phyloP scores from a whole-genome alignment of 2,888 invertebrate species.

The Hypena proboscidalis region DNA sequence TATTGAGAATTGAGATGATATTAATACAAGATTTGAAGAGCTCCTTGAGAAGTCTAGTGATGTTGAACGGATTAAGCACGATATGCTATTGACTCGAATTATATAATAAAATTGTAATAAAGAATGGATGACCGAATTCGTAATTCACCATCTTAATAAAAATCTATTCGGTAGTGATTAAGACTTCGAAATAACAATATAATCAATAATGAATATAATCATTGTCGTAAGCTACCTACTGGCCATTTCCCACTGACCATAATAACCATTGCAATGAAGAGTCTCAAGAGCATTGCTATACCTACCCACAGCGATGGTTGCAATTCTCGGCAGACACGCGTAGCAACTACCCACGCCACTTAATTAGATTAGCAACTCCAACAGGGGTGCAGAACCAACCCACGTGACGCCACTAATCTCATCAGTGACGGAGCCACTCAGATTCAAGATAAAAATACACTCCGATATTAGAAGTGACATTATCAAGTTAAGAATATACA shows the following conservation, averaged over 20 bases:
- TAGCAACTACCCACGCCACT: background rate
- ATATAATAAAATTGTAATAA: too few species aligned
- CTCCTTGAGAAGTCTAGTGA: too few species aligned
- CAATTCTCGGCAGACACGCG: background rate
- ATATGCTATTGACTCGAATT: too few species aligned
- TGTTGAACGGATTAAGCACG: too few species aligned
- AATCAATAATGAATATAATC: too few species aligned
- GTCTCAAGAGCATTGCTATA: background rate
- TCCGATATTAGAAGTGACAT: background rate
- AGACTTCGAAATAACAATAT: too few species aligned
- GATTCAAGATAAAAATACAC: slow-evolving; percentile 1
- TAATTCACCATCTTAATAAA: too few species aligned
- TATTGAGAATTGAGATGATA: too few species aligned
- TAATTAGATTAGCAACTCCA: slow-evolving; percentile 9
- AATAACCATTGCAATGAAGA: background rate
- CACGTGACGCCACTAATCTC: slow-evolving; percentile 4
- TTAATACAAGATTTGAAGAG: too few species aligned
- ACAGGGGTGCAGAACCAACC: background rate
- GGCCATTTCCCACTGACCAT: background rate
- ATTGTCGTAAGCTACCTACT: too few species aligned
- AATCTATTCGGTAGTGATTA: too few species aligned
- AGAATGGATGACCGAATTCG: too few species aligned
- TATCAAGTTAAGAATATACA: slow-evolving; percentile 17
- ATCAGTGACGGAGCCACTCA: background rate
- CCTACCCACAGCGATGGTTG: background rate